Base-by-base conservation (phyloP, 2,113 vertebrate species). In the Drymodes brunneopygia region DNA sequence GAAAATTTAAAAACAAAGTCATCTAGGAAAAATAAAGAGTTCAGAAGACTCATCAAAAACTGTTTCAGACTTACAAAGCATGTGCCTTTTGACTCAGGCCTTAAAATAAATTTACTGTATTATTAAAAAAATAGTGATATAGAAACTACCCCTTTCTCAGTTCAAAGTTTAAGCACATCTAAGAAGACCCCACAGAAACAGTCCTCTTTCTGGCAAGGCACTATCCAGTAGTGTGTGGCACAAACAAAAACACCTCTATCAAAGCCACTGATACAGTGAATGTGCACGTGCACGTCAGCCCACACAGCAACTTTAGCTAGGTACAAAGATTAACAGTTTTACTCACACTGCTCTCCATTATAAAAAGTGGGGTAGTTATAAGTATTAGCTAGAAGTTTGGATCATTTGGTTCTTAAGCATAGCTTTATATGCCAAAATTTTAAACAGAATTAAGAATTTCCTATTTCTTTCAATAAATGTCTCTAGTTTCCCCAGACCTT, bases 191-290 rank as follows among this genome's bases (percentile, higher is more conserved):
- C 44, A 66, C 40, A 67, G 50, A 61, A 87, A 65, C 81, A 90
- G 84, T 54, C 62, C 70, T 77, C 90, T 61, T 89, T 86, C 88
- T 81, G 82, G n/a, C 94, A 96, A 97, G 96, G 95, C 96, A 97
- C 96, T 96, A 92, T 86, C 92, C 94, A 96, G 86, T 45, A 60
- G 65, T 53, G 92, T 90, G 94, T 95, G 96, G 94, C 94, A 94
- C 93, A 73, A 81, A 88, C 85, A 83, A 45, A 73, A 88, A 7
- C 65, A 72, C 71, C 72, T 66, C 90, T 53, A 6, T 65, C 21
- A 74, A 87, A 96, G 86, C 85, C 94, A 96, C 94, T 88, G 94
- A 92, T 92, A 89, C 92, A 96, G 93, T 95, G 93, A 92, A 88
- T 9, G 62, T n/a, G 82, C 24, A 2, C 0, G 21, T 42, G 78